Evolutionary conservation across 1,140 invertebrate species (phyloP).

Genomic region (Dinothrombium tinctorium): DNA sequence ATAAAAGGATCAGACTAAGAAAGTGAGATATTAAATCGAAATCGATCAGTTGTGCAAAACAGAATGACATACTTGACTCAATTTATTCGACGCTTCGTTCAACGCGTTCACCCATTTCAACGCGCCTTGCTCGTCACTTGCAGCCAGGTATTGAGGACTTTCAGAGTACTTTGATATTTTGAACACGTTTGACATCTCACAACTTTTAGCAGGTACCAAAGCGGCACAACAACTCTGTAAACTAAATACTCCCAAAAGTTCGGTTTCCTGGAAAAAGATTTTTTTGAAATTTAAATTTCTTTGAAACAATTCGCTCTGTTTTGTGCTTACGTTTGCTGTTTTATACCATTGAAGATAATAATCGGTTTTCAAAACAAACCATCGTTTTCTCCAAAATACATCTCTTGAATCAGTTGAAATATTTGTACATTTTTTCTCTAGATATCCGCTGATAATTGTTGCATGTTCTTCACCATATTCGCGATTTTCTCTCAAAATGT

Average conservation of each 20-base stretch:
- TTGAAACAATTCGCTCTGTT: background rate
- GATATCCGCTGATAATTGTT: background rate
- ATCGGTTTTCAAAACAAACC: constrained; percentile 70
- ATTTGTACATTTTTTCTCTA: background rate
- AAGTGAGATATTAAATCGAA: background rate
- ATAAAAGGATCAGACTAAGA: constrained; percentile 47
- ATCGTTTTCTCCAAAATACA: constrained; percentile 49
- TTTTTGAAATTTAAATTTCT: background rate
- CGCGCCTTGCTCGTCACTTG: constrained; percentile 45
- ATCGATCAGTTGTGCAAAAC: background rate
- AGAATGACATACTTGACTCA: constrained; percentile 18
- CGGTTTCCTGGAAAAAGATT: constrained; percentile 20
- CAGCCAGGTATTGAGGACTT: constrained; percentile 45
- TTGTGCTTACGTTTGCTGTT: constrained; percentile 33
- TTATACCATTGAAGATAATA: constrained; percentile 90
- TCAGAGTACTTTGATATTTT: constrained; percentile 47
- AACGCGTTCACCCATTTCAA: constrained; percentile 31
- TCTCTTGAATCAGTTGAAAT: constrained; percentile 3
- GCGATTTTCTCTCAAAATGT: background rate
- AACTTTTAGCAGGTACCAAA: constrained; percentile 35
- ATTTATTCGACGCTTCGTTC: constrained; percentile 23
- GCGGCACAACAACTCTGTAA: constrained; percentile 52
- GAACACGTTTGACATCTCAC: too few relatives aligned
- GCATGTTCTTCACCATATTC: background rate
- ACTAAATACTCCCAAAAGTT: constrained; percentile 67